Conservation (phyloP, 2,888 invertebrate species). For the Ethmia dodecea region DNA sequence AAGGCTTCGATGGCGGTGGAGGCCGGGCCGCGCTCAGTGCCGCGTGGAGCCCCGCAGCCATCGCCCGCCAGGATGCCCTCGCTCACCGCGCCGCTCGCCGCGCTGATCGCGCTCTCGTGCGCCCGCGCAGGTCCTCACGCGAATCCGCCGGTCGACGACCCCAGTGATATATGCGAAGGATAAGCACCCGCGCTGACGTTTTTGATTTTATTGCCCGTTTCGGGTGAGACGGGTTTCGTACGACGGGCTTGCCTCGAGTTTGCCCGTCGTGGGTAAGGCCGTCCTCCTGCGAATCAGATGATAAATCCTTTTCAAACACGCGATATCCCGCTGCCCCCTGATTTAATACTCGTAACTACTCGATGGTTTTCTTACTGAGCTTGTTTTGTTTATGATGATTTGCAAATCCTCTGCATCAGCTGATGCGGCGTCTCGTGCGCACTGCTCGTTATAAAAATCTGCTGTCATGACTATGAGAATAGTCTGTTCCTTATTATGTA, state of each 20-base stretch:
- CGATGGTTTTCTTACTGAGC: no score
- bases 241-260: background rate
- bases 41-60: constrained; percentile 16
- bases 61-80: constrained; percentile 16
- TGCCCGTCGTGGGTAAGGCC: no score
- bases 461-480: no score
- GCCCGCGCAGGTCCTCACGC: constrained; percentile 44
- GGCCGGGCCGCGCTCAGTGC: constrained; percentile 19
- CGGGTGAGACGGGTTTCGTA: background rate
- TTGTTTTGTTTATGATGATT: no score
- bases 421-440: no score
- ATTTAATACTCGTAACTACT: no score
- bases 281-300: no score
- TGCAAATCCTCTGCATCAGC: no score
- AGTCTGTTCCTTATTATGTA: no score
- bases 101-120: constrained; percentile 28
- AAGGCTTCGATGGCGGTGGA: constrained; percentile 5
- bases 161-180: constrained; percentile 54
- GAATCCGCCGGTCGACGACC: constrained; percentile 59
- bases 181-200: constrained; percentile 23
- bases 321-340: no score
- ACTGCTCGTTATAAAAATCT: no score
- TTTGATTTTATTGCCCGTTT: constrained; percentile 17
- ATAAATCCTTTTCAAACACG: no score
- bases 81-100: constrained; percentile 24